phyloP scores from a whole-genome alignment of 2,113 vertebrate species.

The Glaucomys volans region DNA sequence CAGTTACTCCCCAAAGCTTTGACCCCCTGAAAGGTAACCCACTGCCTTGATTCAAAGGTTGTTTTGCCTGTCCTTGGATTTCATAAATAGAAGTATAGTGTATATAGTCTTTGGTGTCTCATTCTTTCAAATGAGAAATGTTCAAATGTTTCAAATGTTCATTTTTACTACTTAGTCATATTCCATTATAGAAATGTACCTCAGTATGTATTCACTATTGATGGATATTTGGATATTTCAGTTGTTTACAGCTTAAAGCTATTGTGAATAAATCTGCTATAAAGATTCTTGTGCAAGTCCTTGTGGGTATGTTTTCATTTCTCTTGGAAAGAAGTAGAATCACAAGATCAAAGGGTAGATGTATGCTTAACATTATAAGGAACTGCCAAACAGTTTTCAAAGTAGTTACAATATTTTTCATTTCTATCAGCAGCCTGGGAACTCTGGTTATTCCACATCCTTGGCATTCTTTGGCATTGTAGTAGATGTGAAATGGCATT shows the following conservation, averaged over 20 bases:
- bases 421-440: background rate
- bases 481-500: background rate
- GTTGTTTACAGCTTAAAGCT: background rate
- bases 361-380: background rate
- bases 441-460: background rate
- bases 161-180: background rate
- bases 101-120: background rate
- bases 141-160: too few relatives aligned
- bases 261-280: background rate
- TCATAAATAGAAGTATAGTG: background rate
- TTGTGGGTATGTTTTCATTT: background rate
- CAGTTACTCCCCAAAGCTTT: background rate
- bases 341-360: slow-evolving; percentile 33
- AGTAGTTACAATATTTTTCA: background rate
- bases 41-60: background rate
- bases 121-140: background rate
- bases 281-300: background rate
- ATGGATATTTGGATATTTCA: background rate
- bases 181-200: background rate
- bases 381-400: background rate
- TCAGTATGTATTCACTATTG: background rate
- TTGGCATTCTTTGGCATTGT: background rate
- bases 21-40: background rate
- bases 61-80: background rate
- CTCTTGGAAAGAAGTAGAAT: background rate